These are phyloP conservation scores for Salvator merianae DNA, from an alignment of 2,113 vertebrate genomes.

Conservation along the genomic window DNA sequence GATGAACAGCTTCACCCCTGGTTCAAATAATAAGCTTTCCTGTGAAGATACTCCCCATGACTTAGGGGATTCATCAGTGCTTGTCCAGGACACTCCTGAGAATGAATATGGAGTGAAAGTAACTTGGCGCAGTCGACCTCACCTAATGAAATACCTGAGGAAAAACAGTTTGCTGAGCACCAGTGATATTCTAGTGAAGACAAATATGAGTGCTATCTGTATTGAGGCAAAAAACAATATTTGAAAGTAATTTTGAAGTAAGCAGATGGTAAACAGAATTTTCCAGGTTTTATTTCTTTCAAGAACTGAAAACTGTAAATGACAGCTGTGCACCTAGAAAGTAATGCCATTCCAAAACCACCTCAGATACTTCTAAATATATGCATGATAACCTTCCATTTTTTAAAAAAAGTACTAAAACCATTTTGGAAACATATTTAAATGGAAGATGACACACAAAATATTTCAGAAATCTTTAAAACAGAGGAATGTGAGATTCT, in stretches of 20 bases:
- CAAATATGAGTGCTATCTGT: accelerated
- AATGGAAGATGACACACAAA: background rate
- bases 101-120: slow-evolving; percentile 86
- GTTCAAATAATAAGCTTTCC: background rate
- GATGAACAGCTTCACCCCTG: accelerated
- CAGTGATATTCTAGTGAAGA: slow-evolving; percentile 70
- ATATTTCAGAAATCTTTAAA: background rate
- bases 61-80: slow-evolving; percentile 53
- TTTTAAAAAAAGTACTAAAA: background rate
- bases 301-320: background rate
- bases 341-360: background rate
- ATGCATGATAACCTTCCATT: no score
- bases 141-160: slow-evolving; percentile 75
- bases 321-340: background rate
- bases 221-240: background rate
- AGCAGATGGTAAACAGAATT: background rate
- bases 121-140: slow-evolving; percentile 84
- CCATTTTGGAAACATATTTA: background rate
- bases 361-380: background rate
- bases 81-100: slow-evolving; percentile 88
- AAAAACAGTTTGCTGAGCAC: slow-evolving; percentile 75
- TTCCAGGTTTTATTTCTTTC: background rate
- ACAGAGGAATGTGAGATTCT: background rate
- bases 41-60: background rate
- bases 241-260: background rate